Percentiles rank a stretch among this genome's conserved stretches.
Conservation (phyloP, 2,113 vertebrate species). For the Aptenodytes forsteri region DNA sequence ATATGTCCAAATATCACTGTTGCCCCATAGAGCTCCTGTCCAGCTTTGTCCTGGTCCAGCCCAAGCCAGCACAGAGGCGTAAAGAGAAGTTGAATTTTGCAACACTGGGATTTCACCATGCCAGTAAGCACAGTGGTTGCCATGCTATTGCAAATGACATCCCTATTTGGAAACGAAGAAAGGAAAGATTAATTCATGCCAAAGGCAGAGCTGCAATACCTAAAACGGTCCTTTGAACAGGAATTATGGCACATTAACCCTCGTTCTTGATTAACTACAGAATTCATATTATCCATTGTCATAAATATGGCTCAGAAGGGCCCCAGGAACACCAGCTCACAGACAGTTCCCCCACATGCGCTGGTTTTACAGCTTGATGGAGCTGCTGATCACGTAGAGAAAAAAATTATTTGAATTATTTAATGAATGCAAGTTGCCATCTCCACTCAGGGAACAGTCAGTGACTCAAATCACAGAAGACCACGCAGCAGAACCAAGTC, state of each 20-base stretch:
- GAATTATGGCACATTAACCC: background rate
- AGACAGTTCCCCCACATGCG: rapidly evolving
- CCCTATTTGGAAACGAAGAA: background rate
- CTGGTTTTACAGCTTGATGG: background rate
- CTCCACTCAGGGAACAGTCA: background rate
- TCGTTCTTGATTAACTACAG: background rate
- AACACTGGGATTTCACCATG: background rate
- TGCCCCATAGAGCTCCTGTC: background rate
- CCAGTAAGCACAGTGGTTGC: background rate
- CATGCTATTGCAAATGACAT: background rate
- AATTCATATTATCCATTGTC: background rate
- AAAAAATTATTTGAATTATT: background rate
- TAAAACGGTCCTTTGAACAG: background rate
- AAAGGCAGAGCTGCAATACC: background rate
- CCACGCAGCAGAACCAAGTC: background rate
- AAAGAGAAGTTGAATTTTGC: background rate
- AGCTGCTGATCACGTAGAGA: background rate
- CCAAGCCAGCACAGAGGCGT: background rate
- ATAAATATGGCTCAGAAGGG: background rate
- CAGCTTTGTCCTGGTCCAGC: background rate
- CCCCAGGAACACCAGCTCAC: background rate
- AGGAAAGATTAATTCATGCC: background rate
- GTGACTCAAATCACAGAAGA: background rate
- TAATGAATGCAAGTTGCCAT: background rate
- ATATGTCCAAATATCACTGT: background rate